These are phyloP conservation scores for Sternotherus odoratus DNA, from an alignment of 2,797 vertebrate species.

Conservation along the genomic window DNA sequence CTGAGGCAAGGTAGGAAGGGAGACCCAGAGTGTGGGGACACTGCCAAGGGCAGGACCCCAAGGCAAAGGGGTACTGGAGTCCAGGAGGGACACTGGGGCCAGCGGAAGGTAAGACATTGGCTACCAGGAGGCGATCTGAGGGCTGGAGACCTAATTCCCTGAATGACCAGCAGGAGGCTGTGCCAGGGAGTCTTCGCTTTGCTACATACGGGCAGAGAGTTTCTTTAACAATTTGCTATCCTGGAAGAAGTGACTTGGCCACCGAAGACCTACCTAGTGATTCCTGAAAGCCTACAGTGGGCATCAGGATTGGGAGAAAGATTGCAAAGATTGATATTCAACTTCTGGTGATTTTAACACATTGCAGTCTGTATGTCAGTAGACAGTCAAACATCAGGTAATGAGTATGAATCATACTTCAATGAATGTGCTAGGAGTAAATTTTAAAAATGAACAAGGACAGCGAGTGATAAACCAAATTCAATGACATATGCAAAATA, in stretches of 20 bases:
- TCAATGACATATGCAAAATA: background rate
- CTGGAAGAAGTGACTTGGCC: background rate
- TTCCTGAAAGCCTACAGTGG: background rate
- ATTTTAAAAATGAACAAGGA: background rate
- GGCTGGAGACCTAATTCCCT: too few species aligned
- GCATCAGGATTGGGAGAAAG: background rate
- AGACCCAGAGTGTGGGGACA: too few species aligned
- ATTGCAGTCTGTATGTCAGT: background rate
- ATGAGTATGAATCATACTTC: background rate
- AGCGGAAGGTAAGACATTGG: too few species aligned
- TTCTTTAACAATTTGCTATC: background rate
- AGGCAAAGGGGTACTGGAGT: too few species aligned
- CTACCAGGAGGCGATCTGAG: too few species aligned
- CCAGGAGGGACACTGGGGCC: too few species aligned
- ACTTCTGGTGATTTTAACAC: conserved; percentile 1
- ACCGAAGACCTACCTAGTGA: background rate
- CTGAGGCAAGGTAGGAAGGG: too few species aligned
- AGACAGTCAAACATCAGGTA: conserved; percentile 2
- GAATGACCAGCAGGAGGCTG: too few species aligned
- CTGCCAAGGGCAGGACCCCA: too few species aligned
- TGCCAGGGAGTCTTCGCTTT: too few species aligned
- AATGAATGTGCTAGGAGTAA: background rate
- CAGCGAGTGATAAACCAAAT: background rate
- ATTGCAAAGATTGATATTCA: background rate
- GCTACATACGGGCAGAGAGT: background rate